phyloP scores from a whole-genome alignment of 2,113 vertebrate species.

The Rhea pennata region DNA sequence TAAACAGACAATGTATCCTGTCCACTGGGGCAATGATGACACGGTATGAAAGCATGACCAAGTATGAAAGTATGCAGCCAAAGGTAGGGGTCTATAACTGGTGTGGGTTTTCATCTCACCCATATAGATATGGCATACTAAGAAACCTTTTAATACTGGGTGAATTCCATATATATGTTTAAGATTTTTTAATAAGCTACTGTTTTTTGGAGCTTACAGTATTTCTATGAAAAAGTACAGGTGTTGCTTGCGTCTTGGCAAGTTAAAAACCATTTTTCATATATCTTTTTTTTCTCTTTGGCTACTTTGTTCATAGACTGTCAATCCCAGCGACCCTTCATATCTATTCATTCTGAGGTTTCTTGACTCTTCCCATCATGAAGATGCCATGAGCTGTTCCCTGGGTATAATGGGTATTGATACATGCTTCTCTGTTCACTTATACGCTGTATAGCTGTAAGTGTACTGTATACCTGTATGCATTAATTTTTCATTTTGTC shows the following conservation, averaged over 20 bases:
- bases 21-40: neutral
- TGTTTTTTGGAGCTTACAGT: neutral
- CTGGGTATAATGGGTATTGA: neutral
- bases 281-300: neutral
- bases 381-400: neutral
- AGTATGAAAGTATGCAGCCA: neutral
- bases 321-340: neutral
- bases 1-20: neutral
- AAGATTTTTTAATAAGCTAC: neutral
- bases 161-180: neutral
- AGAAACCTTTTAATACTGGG: neutral
- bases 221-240: slow-evolving; percentile 14
- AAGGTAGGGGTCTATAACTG: neutral
- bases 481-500: neutral
- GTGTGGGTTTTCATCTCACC: neutral
- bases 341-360: neutral
- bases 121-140: neutral
- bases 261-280: neutral
- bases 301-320: neutral
- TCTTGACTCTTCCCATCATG: neutral
- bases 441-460: neutral
- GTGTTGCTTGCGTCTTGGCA: neutral
- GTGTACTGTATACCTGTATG: neutral
- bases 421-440: neutral
- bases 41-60: neutral